Percentiles rank a stretch among this genome's conserved stretches.
phyloP scores from a whole-genome alignment of 2,113 vertebrate genomes.

The Genyomyrus donnyi region DNA sequence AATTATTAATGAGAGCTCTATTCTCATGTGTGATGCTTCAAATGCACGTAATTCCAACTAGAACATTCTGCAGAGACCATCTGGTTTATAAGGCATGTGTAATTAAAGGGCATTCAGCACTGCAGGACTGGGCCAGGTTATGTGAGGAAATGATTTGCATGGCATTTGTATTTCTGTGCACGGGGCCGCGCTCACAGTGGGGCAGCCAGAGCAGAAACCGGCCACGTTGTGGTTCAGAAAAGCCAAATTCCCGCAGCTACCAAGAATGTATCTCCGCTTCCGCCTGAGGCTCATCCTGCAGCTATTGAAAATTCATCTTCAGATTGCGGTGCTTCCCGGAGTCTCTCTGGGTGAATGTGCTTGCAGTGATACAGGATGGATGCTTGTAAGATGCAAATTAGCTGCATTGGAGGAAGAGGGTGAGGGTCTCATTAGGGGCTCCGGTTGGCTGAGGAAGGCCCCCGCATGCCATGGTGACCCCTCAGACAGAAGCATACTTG shows the following conservation, averaged over 20 bases:
- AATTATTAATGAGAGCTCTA: background rate
- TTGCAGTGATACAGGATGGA: background rate
- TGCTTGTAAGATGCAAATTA: background rate
- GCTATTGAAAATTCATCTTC: background rate
- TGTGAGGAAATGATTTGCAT: background rate
- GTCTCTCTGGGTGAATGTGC: background rate
- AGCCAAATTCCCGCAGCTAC: background rate
- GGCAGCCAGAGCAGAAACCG: background rate
- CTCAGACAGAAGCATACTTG: background rate
- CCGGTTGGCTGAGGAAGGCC: background rate
- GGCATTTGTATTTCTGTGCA: background rate
- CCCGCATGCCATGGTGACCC: background rate
- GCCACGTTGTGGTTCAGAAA: background rate
- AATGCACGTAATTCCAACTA: background rate
- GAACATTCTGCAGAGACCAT: conserved; percentile 1
- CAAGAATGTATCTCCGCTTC: background rate
- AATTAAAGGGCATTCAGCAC: background rate
- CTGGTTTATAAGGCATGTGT: background rate
- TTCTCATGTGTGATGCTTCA: background rate
- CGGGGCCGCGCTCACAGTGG: background rate
- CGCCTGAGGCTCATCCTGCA: background rate
- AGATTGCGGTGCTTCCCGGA: background rate
- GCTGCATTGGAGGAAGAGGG: background rate
- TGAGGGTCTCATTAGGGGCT: background rate
- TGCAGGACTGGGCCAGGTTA: background rate